Evolutionary conservation across 2,797 vertebrate genomes (phyloP), one percentile per base, ranked within the genome.

Genomic region (Pseudochirops cupreus): DNA sequence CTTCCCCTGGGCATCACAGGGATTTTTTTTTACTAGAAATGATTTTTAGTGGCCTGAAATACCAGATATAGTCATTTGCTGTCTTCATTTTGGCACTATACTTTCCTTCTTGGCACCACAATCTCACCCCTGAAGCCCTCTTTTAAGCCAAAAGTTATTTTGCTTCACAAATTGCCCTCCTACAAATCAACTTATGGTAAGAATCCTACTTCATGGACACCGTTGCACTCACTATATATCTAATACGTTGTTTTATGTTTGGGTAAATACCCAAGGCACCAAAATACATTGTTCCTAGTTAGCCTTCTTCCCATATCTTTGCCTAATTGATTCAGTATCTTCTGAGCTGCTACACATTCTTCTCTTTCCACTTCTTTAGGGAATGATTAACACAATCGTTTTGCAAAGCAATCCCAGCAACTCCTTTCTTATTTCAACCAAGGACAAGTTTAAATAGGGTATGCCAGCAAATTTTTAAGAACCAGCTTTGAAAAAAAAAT

Each of bases 31-130:
- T 91, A 56, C 58, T 14, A 55, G 10, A 91, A 90, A 92, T 29
- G 5, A 11, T 95, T 95, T 90, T 58, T 28, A 92, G 74, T 50
- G 31, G 50, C 94, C 87, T 89, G 87, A 31, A 96, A 91, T 28
- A 29, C n/a, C 91, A 94, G 5, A 55, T 92, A 91, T 93, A 94
- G 39, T 59, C 91, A 92, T 55, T 5, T 31, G 0, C n/a, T 39
- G 24, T 87, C 67, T 91, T 54, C 58, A 29, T 91, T 46, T 93
- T 56, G 87, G 29, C 58, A 56, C 39, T 11, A 50, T 26, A 26
- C 21, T 53, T 21, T 0, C 56, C 56, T 91, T 62, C n/a, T 56
- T 59, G 59, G 52, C 13, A 33, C 46, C 91, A 92, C 14, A 93
- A 26, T 54, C 28, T 82, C 91, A 87, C 31, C 55, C 46, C 16